These are phyloP conservation scores for Tonatia bakeri DNA, from an alignment of 2,113 vertebrate species.

Conservation along the genomic window DNA sequence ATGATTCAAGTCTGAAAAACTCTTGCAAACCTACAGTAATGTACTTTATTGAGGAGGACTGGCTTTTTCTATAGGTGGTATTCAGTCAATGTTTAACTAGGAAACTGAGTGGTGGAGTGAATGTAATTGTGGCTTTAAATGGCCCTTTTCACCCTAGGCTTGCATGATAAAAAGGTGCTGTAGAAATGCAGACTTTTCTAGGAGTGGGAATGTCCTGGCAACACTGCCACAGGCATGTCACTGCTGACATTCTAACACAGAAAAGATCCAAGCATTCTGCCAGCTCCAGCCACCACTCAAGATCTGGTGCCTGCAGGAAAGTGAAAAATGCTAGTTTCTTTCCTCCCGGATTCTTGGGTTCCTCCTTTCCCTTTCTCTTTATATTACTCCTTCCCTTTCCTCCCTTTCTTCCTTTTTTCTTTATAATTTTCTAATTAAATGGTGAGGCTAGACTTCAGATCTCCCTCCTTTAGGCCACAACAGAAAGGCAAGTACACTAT, in stretches of 20 bases:
- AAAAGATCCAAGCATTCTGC: background rate
- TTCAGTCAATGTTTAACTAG: background rate
- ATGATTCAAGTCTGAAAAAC: background rate
- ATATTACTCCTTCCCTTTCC: background rate
- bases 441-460: background rate
- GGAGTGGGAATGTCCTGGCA: background rate
- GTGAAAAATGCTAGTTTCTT: background rate
- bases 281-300: background rate
- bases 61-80: background rate
- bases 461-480: background rate
- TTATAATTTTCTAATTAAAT: background rate
- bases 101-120: background rate
- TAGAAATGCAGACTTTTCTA: background rate
- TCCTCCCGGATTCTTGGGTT: background rate
- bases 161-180: background rate
- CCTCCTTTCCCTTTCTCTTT: background rate
- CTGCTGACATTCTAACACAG: background rate
- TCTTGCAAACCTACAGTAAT: background rate
- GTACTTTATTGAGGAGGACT: background rate
- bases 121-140: background rate
- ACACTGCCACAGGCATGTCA: rapidly evolving
- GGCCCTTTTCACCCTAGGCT: no score
- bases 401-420: background rate
- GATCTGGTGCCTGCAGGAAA: background rate
- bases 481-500: background rate